Conservation (phyloP, 1,140 invertebrate genomes). For the Cyrtorhinus lividipennis region DNA sequence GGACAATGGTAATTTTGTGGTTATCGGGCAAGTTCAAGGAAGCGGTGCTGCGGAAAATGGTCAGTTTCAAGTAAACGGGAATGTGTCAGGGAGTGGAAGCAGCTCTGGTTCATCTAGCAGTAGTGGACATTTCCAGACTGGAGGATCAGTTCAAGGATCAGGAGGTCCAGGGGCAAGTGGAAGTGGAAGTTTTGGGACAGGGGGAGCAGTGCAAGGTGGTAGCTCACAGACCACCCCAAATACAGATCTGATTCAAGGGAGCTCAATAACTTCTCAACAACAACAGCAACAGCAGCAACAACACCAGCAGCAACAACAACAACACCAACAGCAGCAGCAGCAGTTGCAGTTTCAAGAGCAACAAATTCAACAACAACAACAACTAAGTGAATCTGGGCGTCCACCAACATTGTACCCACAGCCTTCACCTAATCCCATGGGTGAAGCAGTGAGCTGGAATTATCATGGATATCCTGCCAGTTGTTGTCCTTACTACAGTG, state of each 20-base stretch:
- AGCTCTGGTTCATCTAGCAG: not conserved
- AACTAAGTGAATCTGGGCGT: no score
- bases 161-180: not conserved
- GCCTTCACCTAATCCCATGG: not conserved
- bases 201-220: constrained; percentile 9
- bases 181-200: constrained; percentile 5
- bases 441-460: not conserved
- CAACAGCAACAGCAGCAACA: not conserved
- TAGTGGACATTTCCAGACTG: not conserved
- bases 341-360: not conserved
- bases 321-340: not conserved
- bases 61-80: not conserved
- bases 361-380: not conserved
- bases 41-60: not conserved
- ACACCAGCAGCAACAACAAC: not conserved
- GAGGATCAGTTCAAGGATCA: not conserved
- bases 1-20: not conserved
- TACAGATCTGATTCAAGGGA: not conserved
- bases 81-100: not conserved
- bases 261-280: not conserved
- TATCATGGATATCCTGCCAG: constrained; percentile 1
- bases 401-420: not conserved
- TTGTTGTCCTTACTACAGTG: not conserved
- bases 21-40: constrained; percentile 3
- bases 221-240: not conserved